Conservation (phyloP, 2,113 vertebrate species). For the Oncorhynchus clarkii region DNA sequence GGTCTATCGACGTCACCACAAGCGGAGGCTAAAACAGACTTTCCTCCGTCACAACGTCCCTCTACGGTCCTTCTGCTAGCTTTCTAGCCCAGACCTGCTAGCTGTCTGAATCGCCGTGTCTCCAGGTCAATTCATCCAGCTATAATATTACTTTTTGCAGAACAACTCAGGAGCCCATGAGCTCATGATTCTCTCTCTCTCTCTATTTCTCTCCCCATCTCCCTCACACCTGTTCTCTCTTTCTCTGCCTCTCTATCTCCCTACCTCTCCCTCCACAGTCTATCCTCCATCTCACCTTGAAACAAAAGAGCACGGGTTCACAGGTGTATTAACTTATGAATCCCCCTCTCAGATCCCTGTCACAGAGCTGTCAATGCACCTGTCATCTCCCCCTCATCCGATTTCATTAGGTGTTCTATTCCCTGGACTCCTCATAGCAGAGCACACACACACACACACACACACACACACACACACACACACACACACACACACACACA, state of each 20-base stretch:
- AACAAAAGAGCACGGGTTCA: conserved; percentile 49
- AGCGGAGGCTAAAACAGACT: too few species aligned
- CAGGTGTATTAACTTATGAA: conserved; percentile 70
- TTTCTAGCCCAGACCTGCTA: too few species aligned
- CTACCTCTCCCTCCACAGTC: background rate
- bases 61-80: too few species aligned
- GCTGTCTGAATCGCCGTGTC: too few species aligned
- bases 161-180: too few species aligned
- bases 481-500: too few species aligned
- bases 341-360: conserved; percentile 49
- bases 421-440: conserved; percentile 38
- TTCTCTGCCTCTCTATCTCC: too few species aligned
- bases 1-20: too few species aligned
- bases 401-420: conserved; percentile 64
- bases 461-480: background rate
- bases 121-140: too few species aligned
- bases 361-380: conserved; percentile 63
- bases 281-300: conserved; percentile 51
- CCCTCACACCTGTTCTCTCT: too few species aligned
- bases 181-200: conserved; percentile 11
- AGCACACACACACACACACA: conserved; percentile 7
- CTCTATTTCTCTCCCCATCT: background rate
- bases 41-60: too few species aligned
- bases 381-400: conserved; percentile 68
- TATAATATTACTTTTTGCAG: too few species aligned